Evolutionary conservation across 1,140 invertebrate genomes (phyloP).

Genomic region (Pectinophora gossypiella): DNA sequence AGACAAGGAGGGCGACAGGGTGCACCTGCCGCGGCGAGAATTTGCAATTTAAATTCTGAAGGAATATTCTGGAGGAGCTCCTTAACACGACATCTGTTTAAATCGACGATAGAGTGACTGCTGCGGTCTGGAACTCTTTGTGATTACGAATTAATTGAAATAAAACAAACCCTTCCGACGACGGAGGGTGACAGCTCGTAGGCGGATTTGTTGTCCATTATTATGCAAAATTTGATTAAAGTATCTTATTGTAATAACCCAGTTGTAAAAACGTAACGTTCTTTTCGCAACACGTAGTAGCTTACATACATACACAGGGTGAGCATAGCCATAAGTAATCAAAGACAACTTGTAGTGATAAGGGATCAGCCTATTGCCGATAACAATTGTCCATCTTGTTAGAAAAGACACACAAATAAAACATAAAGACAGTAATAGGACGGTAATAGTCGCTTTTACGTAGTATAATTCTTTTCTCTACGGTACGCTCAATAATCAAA

Average conservation of each 20-base stretch:
- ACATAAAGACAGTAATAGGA: too few relatives aligned
- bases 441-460: too few relatives aligned
- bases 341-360: too few relatives aligned
- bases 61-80: conserved; percentile 72
- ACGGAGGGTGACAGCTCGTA: conserved; percentile 10
- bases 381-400: too few relatives aligned
- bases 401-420: too few relatives aligned
- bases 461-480: too few relatives aligned
- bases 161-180: conserved; percentile 61
- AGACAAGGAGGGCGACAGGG: conserved; percentile 51
- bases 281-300: too few relatives aligned
- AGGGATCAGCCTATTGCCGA: too few relatives aligned
- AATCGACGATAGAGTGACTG: conserved; percentile 71
- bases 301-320: too few relatives aligned
- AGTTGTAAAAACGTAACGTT: too few relatives aligned
- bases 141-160: conserved; percentile 72
- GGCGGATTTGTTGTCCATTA: background rate
- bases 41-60: conserved; percentile 76
- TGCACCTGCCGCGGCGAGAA: conserved; percentile 70
- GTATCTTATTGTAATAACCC: conserved; percentile 15
- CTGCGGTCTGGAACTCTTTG: conserved; percentile 62
- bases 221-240: background rate
- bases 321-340: too few relatives aligned
- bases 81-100: conserved; percentile 77
- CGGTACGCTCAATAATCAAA: too few relatives aligned